Base-by-base conservation (phyloP, 2,113 vertebrate species). In the Ariopsis seemanni region DNA sequence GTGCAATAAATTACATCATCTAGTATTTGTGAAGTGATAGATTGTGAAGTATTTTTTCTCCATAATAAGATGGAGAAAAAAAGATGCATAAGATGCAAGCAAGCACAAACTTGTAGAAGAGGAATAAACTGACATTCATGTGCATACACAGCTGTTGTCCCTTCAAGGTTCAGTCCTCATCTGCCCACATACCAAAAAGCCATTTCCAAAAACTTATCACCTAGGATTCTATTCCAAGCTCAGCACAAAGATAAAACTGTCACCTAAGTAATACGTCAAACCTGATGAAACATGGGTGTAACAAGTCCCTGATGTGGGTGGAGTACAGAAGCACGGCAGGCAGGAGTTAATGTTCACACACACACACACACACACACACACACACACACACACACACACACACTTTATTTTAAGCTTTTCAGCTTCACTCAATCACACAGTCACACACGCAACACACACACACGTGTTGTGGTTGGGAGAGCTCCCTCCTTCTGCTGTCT, bases 111-210 rank as follows among this genome's bases (percentile, higher is more conserved):
- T 15, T n/a, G 5, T 48, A 14, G 5, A 7, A 77, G 74, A 77
- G 22, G 74, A 77, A 14, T n/a, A 52, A 50, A 53, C 53, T 50
- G 22, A 52, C 50, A 74, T 72, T 17, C 34, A 72, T 69, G 27
- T 30, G n/a, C 14, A 69, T 74, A 22, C 42, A 74, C 34, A 48
- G 8, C 7, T 22, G 18, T 48, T 74, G 71, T 9, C 34, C 18
- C 67, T 17, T 71, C 30, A 71, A 74, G 30, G 69, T 72, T 72
- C 69, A 74, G 42, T 74, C 71, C 18, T 48, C 71, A 74, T n/a
- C 48, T 52, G 20, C 48, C 11, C 48, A 22, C 48, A 14, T 52
- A 77, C 20, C 18, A 77, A 52, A 75, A 75, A 75, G 30, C 71
- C 18, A 20, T 48, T 74, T 74, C 7, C 17, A 9, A 48, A 74